phyloP scores from a whole-genome alignment of 2,113 vertebrate genomes.

The Numida meleagris region DNA sequence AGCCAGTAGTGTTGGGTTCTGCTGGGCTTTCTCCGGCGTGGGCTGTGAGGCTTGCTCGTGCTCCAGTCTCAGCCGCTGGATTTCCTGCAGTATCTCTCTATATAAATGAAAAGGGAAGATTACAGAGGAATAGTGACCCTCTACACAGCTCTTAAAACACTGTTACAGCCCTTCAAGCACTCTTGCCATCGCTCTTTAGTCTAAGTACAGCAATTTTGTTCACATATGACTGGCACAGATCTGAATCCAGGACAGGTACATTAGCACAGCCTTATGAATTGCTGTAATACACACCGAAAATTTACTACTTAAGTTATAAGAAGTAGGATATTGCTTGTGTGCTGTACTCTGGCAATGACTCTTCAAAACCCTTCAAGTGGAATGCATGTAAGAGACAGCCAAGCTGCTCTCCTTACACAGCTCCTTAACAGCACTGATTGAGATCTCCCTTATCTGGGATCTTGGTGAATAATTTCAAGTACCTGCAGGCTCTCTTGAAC shows the following conservation, averaged over 20 bases:
- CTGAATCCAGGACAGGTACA: accelerated
- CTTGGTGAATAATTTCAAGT: neutral
- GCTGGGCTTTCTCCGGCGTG: conserved; percentile 94
- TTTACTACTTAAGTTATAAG: accelerated
- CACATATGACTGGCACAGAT: accelerated
- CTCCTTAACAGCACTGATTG: neutral
- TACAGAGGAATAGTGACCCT: neutral
- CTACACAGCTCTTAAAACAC: accelerated
- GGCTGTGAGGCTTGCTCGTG: conserved; percentile 95
- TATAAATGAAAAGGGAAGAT: neutral
- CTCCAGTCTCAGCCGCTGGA: conserved; percentile 92
- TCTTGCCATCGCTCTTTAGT: accelerated
- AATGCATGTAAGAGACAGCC: neutral
- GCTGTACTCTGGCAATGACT: accelerated
- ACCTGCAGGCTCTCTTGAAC: neutral
- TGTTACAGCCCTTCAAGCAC: accelerated
- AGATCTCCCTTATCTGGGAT: neutral
- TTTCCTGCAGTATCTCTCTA: conserved; percentile 95
- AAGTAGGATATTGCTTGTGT: neutral
- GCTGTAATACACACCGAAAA: accelerated
- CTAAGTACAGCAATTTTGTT: accelerated
- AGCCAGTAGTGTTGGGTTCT: conserved; percentile 92
- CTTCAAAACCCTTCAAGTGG: accelerated
- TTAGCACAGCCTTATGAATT: accelerated
- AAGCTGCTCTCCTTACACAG: neutral